These are phyloP conservation scores for Ceratoteleas bidentatus DNA, from an alignment of 1,140 invertebrate genomes.

Conservation along the genomic window DNA sequence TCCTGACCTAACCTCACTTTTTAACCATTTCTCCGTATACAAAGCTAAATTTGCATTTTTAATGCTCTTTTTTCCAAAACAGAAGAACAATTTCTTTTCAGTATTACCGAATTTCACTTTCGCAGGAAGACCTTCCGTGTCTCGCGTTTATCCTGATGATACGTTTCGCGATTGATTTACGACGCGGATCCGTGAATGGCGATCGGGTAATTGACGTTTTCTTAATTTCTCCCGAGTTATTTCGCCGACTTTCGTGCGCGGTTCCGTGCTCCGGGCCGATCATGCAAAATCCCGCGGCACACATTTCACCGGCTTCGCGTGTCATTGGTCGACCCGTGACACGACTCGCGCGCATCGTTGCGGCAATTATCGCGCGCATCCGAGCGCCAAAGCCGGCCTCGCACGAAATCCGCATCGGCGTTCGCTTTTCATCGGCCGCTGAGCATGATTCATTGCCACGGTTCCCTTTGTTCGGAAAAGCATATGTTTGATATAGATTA, in stretches of 20 bases:
- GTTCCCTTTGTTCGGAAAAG: no score
- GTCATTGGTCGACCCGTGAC: no score
- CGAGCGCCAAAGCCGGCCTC: not conserved
- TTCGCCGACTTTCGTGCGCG: not conserved
- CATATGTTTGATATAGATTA: no score
- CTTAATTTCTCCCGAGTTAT: slow-evolving; percentile 20
- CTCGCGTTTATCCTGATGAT: no score
- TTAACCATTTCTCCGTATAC: no score
- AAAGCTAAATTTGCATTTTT: no score
- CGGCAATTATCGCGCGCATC: not conserved
- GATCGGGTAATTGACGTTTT: slow-evolving; percentile 21
- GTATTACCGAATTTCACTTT: no score
- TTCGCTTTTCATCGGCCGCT: slow-evolving; percentile 1
- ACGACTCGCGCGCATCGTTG: no score
- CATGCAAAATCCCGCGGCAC: slow-evolving; percentile 24
- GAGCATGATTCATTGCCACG: not conserved
- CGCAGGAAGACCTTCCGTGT: no score
- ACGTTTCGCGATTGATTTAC: slow-evolving; percentile 1
- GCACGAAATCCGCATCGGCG: not conserved
- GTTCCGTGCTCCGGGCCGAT: slow-evolving; percentile 4
- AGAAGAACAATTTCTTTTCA: no score
- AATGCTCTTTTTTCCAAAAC: no score
- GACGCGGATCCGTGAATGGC: not conserved
- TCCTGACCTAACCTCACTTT: no score
- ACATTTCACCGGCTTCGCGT: slow-evolving; percentile 16